Base-by-base conservation (phyloP, 1,140 invertebrate genomes). In the Nylanderia fulva region DNA sequence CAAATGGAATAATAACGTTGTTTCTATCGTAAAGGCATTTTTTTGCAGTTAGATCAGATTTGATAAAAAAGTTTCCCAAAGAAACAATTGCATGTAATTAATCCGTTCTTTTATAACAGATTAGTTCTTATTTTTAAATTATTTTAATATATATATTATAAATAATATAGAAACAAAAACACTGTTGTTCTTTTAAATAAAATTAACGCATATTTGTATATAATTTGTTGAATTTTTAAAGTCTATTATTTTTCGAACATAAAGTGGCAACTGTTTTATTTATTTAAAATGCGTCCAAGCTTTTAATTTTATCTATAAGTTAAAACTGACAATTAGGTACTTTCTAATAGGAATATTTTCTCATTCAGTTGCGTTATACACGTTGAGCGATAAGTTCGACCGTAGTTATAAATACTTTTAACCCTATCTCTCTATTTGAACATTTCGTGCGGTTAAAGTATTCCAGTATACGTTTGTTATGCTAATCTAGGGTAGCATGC, bases 1-100 rank as follows among this genome's bases (percentile, higher is more conserved):
- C 48, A 88, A 88, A 88, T 88, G 84, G 74, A 85, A 84, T 85
- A 85, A 84, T 85, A 88, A 88, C 56, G 76, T 88, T 88, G 86
- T 88, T 76, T 4, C 18, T 45, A 29, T 79, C n/a, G 24, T 80
- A 71, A 69, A 71, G 11, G 27, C 45, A 48, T 36, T 24, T 42
- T 66, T 36, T 68, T 33, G 0, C n/a, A 21, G 42, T 48, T 64
- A 24, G 13, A n/a, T 45, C 15, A 13, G 5, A 21, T 54, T 79
- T 79, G 24, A 52, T 27, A 29, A 36, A 21, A 48, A 39, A 36
- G 0, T 68, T 68, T 66, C 7, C 2, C 18, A 24, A 36, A 24
- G 15, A 7, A 66, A 48, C 36, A 48, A 77, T 24, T 9, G 13
- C n/a, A 1, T 21, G 9, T 24, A 68, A 79, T 66, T 36, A 33